Evolutionary conservation across 1,140 invertebrate species (phyloP).

Genomic region (Bathynomus jamesi): DNA sequence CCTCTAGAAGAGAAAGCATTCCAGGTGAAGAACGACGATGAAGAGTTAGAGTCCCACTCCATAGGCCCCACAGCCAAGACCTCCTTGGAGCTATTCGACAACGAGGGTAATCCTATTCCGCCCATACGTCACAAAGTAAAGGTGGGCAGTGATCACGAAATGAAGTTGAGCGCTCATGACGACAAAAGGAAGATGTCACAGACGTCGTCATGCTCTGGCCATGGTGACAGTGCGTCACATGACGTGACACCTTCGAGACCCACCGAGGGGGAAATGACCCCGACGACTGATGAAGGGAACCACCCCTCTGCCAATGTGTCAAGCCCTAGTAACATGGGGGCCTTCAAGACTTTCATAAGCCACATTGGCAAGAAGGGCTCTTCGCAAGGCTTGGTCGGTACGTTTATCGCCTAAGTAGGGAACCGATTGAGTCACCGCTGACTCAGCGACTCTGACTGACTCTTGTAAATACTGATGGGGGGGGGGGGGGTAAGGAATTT

Average conservation of each 20-base stretch:
- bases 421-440: background rate
- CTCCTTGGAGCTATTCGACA: constrained; percentile 56
- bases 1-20: constrained; percentile 14
- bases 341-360: constrained; percentile 30
- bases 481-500: background rate
- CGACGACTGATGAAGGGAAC: background rate
- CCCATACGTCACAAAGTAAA: constrained; percentile 52
- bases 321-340: constrained; percentile 28
- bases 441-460: constrained; percentile 1
- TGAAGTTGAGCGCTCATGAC: background rate
- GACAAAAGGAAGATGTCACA: constrained; percentile 7
- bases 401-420: constrained; percentile 6
- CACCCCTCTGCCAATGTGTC: constrained; percentile 8
- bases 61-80: constrained; percentile 37
- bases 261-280: background rate
- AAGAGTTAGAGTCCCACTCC: background rate
- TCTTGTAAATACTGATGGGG: background rate
- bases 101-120: constrained; percentile 51
- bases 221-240: background rate
- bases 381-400: constrained; percentile 26
- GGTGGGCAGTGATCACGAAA: constrained; percentile 5
- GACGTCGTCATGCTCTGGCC: background rate
- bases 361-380: constrained; percentile 29
- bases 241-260: background rate
- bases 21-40: constrained; percentile 5